phyloP scores from a whole-genome alignment of 2,797 vertebrate genomes.

The Potorous gilbertii region DNA sequence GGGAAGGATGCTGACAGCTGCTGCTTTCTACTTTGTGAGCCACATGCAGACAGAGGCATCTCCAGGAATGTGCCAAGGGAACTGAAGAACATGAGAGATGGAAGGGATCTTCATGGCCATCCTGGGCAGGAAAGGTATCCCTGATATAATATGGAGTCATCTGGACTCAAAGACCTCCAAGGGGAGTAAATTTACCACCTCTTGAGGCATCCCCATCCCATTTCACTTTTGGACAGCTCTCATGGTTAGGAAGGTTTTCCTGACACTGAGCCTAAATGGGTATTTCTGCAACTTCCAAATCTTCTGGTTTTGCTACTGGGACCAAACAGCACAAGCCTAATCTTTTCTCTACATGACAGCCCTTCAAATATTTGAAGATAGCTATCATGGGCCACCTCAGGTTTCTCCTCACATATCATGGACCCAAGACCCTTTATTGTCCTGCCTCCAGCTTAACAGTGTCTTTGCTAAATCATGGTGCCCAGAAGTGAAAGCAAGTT shows the following conservation, averaged over 20 bases:
- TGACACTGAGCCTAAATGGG: not conserved
- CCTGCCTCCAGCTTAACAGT: not conserved
- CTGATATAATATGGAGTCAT: not conserved
- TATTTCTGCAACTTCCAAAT: not conserved
- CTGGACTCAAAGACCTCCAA: not conserved
- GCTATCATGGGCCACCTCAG: not conserved
- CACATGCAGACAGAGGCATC: not conserved
- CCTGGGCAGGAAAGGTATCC: not conserved
- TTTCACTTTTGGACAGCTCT: not conserved
- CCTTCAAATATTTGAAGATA: not conserved
- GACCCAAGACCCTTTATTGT: not conserved
- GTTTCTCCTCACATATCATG: not conserved
- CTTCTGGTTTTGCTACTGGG: not conserved
- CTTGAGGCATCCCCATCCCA: not conserved
- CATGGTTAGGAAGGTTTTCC: not conserved
- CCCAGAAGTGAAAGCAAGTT: not conserved
- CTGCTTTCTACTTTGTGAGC: not conserved
- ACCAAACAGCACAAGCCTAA: not conserved
- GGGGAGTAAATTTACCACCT: not conserved
- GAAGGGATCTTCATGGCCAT: not conserved
- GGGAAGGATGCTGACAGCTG: not conserved
- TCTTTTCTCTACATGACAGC: not conserved
- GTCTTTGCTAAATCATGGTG: not conserved
- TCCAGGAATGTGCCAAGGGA: not conserved
- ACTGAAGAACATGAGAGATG: not conserved